Conservation (phyloP, 2,113 vertebrate genomes). For the Nestor notabilis region DNA sequence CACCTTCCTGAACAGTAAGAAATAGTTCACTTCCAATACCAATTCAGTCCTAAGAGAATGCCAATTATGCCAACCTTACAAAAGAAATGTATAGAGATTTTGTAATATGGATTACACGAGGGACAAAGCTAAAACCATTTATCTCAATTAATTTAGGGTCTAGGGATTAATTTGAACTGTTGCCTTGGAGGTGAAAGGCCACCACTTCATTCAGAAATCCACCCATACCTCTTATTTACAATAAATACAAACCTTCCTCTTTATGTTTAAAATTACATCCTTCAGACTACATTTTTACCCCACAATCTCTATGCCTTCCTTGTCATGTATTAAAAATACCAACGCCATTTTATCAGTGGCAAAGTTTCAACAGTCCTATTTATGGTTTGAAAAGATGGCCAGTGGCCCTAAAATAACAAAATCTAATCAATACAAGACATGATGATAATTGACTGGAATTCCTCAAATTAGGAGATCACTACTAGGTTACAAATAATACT, state of each 20-base stretch:
- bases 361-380: not conserved
- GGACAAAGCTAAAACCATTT: slow-evolving; percentile 70
- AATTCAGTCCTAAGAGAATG: slow-evolving; percentile 60
- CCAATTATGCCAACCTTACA: slow-evolving; percentile 72
- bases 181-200: slow-evolving; percentile 71
- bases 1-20: slow-evolving; percentile 28
- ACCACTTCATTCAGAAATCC: slow-evolving; percentile 31
- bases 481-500: slow-evolving; percentile 49
- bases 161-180: slow-evolving; percentile 71
- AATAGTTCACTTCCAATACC: slow-evolving; percentile 34
- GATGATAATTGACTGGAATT: slow-evolving; percentile 57
- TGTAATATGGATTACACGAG: slow-evolving; percentile 59
- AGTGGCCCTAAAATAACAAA: slow-evolving; percentile 37
- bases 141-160: slow-evolving; percentile 76
- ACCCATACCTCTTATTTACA: not conserved
- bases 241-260: not conserved
- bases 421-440: slow-evolving; percentile 52
- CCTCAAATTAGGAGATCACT: slow-evolving; percentile 33
- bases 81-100: slow-evolving; percentile 68
- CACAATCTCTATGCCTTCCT: not conserved
- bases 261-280: not conserved
- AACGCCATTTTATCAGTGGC: not conserved
- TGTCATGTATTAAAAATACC: not conserved
- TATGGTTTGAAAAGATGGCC: not conserved
- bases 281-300: not conserved